Conservation (phyloP, 2,797 vertebrate species). For the Ctenopoma multispine region DNA sequence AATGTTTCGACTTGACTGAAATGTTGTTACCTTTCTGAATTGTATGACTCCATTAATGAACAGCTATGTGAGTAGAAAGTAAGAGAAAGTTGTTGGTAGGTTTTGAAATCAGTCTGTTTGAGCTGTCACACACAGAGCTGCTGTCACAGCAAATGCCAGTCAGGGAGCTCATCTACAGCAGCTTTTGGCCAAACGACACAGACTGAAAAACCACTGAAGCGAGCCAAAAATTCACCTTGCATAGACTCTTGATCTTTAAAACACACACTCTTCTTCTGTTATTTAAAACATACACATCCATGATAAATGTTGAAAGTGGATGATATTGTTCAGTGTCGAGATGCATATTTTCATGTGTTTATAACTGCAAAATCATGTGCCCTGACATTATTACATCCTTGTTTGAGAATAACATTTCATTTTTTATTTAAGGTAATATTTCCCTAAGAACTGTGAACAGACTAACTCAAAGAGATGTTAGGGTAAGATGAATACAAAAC, state of each 20-base stretch:
- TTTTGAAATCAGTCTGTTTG: slow-evolving; percentile 19
- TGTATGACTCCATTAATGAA: slow-evolving; percentile 7
- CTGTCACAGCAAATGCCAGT: slow-evolving; percentile 16
- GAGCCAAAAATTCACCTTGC: neutral
- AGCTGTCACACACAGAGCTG: slow-evolving; percentile 24
- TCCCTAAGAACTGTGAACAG: neutral
- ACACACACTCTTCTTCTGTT: neutral
- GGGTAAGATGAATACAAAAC: slow-evolving; percentile 5
- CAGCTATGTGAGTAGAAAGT: neutral
- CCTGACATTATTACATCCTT: neutral
- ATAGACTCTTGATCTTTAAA: neutral
- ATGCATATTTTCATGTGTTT: neutral
- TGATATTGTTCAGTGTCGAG: neutral
- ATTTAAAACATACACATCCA: neutral
- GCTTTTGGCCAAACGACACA: slow-evolving; percentile 22
- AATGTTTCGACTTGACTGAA: slow-evolving; percentile 3
- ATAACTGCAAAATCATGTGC: neutral
- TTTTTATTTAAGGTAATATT: neutral
- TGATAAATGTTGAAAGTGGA: neutral
- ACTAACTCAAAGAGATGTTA: neutral
- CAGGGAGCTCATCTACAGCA: slow-evolving; percentile 17
- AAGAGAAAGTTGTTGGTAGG: slow-evolving; percentile 1
- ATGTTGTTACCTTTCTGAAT: neutral
- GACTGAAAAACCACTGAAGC: slow-evolving; percentile 11
- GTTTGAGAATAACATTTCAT: neutral